Base-by-base conservation (phyloP, 2,888 invertebrate genomes). In the Anthophora plumipes region DNA sequence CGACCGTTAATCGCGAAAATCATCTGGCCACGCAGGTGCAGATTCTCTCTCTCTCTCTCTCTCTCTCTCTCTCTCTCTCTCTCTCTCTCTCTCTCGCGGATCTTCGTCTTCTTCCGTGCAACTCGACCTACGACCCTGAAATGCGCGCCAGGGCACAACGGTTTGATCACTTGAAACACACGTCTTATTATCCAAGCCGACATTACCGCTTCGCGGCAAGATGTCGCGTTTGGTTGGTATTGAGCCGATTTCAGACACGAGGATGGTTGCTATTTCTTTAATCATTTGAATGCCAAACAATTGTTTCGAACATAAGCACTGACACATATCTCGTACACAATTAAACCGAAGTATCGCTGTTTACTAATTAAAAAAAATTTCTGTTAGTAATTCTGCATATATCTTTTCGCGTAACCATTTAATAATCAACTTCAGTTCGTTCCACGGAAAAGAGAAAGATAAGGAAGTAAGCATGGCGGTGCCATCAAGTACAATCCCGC, bases 1-100 rank as follows among this genome's bases (percentile, higher is more conserved):
- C 76, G 80, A 79, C 81, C 85, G 82, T 86, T 86, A 87, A 86
- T 84, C 85, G 85, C 68, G 77, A 82, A 78, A 84, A 86, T 87
- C 77, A 84, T 43, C 84, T 39, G 78, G 54, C 59, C 81, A 43
- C 67, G 68, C 85, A 84, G 82, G 75, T 85, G n/a, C n/a, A n/a
- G n/a, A n/a, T n/a, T n/a, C n/a, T n/a, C n/a, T n/a, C n/a, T n/a
- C n/a, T n/a, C n/a, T n/a, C n/a, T n/a, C n/a, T n/a, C n/a, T n/a
- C n/a, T n/a, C n/a, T n/a, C n/a, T n/a, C n/a, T n/a, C n/a, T n/a
- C n/a, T n/a, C n/a, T n/a, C n/a, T n/a, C n/a, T n/a, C n/a, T n/a
- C n/a, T n/a, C n/a, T n/a, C n/a, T n/a, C n/a, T n/a, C n/a, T n/a
- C n/a, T n/a, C n/a, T n/a, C n/a, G n/a, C n/a, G n/a, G n/a, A n/a